Base-by-base conservation (phyloP, 2,113 vertebrate species). In the Cololabis saira region DNA sequence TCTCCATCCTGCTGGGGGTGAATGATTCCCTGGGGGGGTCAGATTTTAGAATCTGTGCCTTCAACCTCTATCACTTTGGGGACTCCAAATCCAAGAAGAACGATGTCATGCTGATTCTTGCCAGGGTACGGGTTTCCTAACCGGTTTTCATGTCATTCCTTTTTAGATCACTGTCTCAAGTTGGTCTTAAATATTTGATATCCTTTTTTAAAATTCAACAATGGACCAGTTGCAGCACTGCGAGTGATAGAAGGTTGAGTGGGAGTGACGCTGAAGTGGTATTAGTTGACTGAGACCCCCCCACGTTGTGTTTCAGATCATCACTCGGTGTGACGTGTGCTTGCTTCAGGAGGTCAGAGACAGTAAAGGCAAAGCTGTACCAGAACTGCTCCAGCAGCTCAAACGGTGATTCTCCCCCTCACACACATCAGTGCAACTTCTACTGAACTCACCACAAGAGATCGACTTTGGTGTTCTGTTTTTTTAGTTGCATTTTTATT, bases 291-390 rank as follows among this genome's bases (percentile, higher is more conserved):
- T 27, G 24, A 27, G n/a, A n/a, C n/a, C n/a, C n/a, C n/a, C n/a
- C n/a, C n/a, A n/a, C n/a, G 40, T 1, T 59, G 4, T 75, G 52
- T 69, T 74, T 12, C 85, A 94, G 93, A 91, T 93, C 64, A 73
- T 94, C 22, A 16, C 86, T 17, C 92, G 93, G 59, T 93, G 88
- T 73, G 91, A 94, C 10, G 77, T 94, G 21, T 85, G 84, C 58
- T 58, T 94, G 62, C 90, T 94, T 27, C 92, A 93, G 81, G 93
- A 93, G 67, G 92, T 94, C 67, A 90, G 91, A 81, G 93, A 93
- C 75, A 48, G 24, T n/a, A 87, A 78, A 65, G 71, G 67, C 1
- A 81, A 41, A 41, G 92, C 90, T 44, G 2, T 94, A 14, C 75
- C 74, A 0, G 11, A 5, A 21, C 78, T 94, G 61, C 24, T 93